Evolutionary conservation across 2,113 vertebrate genomes (phyloP).

Genomic region (Caranx melampygus): DNA sequence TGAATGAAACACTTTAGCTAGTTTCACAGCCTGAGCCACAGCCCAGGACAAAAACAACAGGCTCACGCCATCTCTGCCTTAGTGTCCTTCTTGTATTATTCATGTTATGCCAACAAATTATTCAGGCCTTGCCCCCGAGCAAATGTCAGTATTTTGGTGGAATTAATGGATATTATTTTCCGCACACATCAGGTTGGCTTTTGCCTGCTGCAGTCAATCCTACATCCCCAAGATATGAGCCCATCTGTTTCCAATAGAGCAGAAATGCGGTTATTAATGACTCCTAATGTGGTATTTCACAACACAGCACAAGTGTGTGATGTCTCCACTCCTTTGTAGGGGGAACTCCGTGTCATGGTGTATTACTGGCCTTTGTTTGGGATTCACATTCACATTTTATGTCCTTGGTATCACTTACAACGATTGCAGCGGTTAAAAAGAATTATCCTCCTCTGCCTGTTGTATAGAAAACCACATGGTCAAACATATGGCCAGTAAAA

Average conservation of each 20-base stretch:
- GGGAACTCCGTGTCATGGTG: conserved; percentile 11
- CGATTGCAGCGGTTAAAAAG: conserved; percentile 52
- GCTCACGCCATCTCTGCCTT: conserved; percentile 13
- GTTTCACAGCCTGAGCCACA: conserved; percentile 21
- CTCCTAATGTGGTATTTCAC: conserved; percentile 13
- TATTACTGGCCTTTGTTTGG: conserved; percentile 34
- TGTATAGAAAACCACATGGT: conserved; percentile 54
- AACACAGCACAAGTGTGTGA: neutral
- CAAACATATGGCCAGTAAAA: conserved; percentile 54
- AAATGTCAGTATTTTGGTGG: conserved; percentile 21
- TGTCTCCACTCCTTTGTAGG: conserved; percentile 16
- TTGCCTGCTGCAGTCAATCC: conserved; percentile 8
- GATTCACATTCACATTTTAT: conserved; percentile 48
- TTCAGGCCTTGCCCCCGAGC: conserved; percentile 27
- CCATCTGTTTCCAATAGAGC: conserved; percentile 9
- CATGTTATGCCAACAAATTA: conserved; percentile 55
- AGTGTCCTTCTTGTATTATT: conserved; percentile 51
- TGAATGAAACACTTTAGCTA: conserved; percentile 26
- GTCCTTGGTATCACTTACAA: conserved; percentile 49
- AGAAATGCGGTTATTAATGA: conserved; percentile 28
- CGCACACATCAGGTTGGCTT: neutral
- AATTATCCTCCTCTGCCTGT: conserved; percentile 42
- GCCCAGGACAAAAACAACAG: neutral
- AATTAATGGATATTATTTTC: conserved; percentile 14
- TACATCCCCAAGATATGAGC: conserved; percentile 31